Evolutionary conservation across 2,113 vertebrate species (phyloP).

Genomic region (Oreochromis spilurus): DNA sequence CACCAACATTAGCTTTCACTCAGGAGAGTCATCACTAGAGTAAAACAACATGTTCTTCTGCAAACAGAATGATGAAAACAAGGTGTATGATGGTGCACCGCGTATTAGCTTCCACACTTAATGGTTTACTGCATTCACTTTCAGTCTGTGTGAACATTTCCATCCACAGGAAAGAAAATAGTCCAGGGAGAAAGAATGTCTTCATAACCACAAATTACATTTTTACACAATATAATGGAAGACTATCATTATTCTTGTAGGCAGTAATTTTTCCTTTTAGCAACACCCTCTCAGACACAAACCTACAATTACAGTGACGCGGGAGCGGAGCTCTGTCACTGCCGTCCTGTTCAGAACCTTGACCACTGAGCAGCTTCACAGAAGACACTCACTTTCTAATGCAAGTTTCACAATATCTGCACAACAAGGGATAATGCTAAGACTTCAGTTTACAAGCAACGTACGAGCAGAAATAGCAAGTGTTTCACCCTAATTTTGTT

Average conservation of each 20-base stretch:
- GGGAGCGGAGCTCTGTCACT: neutral
- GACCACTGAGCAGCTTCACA: neutral
- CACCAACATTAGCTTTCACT: neutral
- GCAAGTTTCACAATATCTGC: neutral
- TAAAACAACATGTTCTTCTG: neutral
- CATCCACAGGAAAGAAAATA: neutral
- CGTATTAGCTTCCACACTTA: neutral
- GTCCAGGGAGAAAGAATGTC: neutral
- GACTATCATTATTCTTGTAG: neutral
- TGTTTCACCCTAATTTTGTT: neutral
- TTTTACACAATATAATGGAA: neutral
- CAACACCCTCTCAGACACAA: neutral
- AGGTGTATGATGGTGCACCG: neutral
- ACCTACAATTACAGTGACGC: neutral
- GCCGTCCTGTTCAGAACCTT: neutral
- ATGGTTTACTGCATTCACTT: neutral
- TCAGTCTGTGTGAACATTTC: neutral
- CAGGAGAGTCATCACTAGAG: neutral
- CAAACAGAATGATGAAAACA: neutral
- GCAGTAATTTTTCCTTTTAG: neutral
- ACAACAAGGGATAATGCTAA: neutral
- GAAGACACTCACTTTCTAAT: neutral
- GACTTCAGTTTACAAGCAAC: neutral
- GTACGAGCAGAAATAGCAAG: neutral
- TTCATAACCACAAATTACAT: neutral